Evolutionary conservation across 2,113 vertebrate species (phyloP), one percentile per base, ranked within the genome.

Genomic region (Micronycteris hirsuta): DNA sequence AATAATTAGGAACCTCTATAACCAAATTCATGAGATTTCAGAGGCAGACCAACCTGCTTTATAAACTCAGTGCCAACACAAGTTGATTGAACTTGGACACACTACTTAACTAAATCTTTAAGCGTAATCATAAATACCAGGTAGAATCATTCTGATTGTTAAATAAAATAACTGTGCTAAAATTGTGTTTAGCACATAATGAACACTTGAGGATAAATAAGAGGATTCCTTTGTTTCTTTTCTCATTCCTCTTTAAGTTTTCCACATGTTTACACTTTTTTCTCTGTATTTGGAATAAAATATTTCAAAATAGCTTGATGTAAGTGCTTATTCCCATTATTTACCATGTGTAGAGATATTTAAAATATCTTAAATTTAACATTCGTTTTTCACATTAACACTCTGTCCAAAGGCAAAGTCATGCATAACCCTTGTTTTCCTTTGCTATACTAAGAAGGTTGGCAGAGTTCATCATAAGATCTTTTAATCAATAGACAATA

Each of bases 401-500:
- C 17, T 54, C 95, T 81, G 45, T 61, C 33, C 9, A 38, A 91
- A 82, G 85, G 31, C 31, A 77, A 86, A 43, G 63, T 58, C 71
- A 90, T 85, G 58, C n/a, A n/a, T 58, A 91, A n/a, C 33, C 10
- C 15, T 90, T 77, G 10, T 65, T 82, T 76, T 86, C 65, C 31
- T 73, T 87, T 73, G 15, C 47, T 85, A 4, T 71, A 45, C 22
- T 92, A 33, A 95, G 76, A 82, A 85, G 73, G 38, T 88, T 82
- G 81, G 47, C 71, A 87, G 80, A 82, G 88, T 96, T 76, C 95
- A 87, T 2, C n/a, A 36, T 93, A 52, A 89, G 4, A 73, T 41
- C 68, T 3, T 92, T 96, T 73, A 76, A 92, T 95, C 87, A 49
- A 88, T 95, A 87, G 67, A 84, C 96, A 92, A 78, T 77, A 65